These are phyloP conservation scores for Rhizoglyphus robini DNA, from an alignment of 1,140 invertebrate genomes.

Conservation along the genomic window DNA sequence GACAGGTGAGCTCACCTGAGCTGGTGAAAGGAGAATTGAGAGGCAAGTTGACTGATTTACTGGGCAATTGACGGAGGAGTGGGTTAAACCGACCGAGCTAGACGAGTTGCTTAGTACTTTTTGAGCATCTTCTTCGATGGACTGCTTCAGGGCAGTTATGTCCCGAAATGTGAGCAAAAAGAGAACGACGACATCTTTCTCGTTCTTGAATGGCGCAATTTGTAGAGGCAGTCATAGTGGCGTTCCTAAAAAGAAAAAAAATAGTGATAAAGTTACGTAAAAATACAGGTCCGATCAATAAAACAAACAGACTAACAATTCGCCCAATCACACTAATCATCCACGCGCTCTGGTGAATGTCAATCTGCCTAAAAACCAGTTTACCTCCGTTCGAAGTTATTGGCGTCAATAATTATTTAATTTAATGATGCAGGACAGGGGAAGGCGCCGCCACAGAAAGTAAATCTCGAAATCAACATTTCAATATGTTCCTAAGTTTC, in stretches of 20 bases:
- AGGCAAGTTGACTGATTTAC: slow-evolving; percentile 74
- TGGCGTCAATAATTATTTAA: slow-evolving; percentile 13
- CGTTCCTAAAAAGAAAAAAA: slow-evolving; percentile 58
- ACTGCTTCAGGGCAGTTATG: slow-evolving; percentile 86
- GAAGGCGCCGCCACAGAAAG: no score
- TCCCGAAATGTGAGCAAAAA: slow-evolving; percentile 87
- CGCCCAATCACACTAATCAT: no score
- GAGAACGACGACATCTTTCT: slow-evolving; percentile 82
- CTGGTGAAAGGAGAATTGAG: slow-evolving; percentile 83
- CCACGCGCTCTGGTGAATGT: background rate
- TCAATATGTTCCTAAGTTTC: no score
- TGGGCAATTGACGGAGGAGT: no score
- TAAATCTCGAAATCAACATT: background rate
- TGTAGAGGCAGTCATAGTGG: slow-evolving; percentile 97
- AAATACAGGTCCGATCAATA: background rate
- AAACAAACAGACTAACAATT: background rate
- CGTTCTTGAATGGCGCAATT: slow-evolving; percentile 95
- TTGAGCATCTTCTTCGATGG: slow-evolving; percentile 69
- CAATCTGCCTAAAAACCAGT: no score
- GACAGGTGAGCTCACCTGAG: no score
- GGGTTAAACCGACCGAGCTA: slow-evolving; percentile 91
- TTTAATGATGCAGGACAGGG: no score
- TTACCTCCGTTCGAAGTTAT: no score
- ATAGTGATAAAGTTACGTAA: background rate
- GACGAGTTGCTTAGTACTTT: slow-evolving; percentile 79